These are phyloP conservation scores for Drosophila subobscura DNA, from an alignment of 1,140 invertebrate genomes.

Conservation along the genomic window DNA sequence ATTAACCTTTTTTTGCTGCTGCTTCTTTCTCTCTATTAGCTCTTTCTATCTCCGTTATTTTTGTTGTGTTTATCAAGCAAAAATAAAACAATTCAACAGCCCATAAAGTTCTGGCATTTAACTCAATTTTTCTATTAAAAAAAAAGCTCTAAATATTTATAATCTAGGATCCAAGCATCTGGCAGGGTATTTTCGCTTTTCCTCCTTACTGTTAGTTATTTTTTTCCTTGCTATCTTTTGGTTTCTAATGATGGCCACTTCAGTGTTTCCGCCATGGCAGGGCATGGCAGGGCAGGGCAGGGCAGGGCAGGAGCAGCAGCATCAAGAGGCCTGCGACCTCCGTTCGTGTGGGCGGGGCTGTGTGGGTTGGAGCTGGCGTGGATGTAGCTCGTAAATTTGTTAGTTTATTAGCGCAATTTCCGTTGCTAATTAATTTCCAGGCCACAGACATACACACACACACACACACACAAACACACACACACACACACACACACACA, in stretches of 20 bases:
- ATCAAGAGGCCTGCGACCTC: neutral
- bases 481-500: neutral
- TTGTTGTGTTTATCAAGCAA: neutral
- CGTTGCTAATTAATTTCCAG: slow-evolving; percentile 82
- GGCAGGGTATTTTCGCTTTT: neutral
- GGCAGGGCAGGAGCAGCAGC: too few relatives aligned
- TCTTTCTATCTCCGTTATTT: slow-evolving; percentile 7
- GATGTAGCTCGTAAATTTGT: slow-evolving; percentile 80
- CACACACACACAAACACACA: slow-evolving; percentile 1
- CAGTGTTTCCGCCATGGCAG: slow-evolving; percentile 51
- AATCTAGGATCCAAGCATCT: neutral
- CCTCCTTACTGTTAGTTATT: neutral
- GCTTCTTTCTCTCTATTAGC: neutral
- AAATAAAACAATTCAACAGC: too few relatives aligned
- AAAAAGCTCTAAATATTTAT: too few relatives aligned
- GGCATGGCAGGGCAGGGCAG: too few relatives aligned
- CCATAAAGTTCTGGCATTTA: too few relatives aligned
- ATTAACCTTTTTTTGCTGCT: slow-evolving; percentile 3
- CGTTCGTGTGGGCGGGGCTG: slow-evolving; percentile 22
- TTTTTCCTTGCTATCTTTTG: slow-evolving; percentile 23
- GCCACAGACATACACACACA: slow-evolving; percentile 56
- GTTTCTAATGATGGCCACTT: slow-evolving; percentile 77
- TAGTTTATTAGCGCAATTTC: slow-evolving; percentile 82
- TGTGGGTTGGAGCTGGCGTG: slow-evolving; percentile 55
- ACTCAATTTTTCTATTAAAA: too few relatives aligned